A percentile compares a stretch with the other conserved stretches of the same genome.
phyloP scores from a whole-genome alignment of 2,888 invertebrate species.

The Rhopalosiphum nymphaeae region DNA sequence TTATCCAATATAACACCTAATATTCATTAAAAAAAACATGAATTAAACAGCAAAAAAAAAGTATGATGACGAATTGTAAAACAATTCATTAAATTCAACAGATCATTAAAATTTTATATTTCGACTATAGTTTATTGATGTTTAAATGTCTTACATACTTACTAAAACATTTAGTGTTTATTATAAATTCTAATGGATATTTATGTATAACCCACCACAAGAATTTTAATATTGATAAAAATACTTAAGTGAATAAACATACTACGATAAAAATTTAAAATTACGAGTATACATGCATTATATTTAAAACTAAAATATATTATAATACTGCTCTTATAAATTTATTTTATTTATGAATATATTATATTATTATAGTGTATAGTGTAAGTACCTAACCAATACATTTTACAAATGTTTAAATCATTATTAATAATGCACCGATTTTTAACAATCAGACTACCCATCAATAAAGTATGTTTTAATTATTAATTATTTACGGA shows the following conservation, averaged over 20 bases:
- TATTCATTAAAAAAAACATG: background rate
- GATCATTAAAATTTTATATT: background rate
- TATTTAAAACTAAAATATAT: background rate
- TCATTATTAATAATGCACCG: background rate
- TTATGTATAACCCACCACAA: background rate
- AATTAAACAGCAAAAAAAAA: background rate
- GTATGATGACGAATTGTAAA: background rate
- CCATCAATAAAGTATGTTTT: background rate
- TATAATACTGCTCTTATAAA: background rate
- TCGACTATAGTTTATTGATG: background rate
- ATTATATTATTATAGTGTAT: background rate
- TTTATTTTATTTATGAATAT: background rate
- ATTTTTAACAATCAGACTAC: background rate
- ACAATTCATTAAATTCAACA: background rate
- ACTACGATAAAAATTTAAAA: background rate
- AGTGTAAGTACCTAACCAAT: background rate
- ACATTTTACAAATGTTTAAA: background rate
- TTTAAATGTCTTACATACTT: background rate
- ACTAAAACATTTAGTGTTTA: background rate
- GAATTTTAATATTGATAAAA: background rate
- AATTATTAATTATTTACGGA: background rate
- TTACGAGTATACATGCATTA: background rate
- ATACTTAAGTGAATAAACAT: no score
- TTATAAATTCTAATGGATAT: background rate
- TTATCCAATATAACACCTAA: background rate